Evolutionary conservation across 1,140 invertebrate genomes (phyloP), one percentile per base, ranked within the genome.

Genomic region (Drosophila suzukii): DNA sequence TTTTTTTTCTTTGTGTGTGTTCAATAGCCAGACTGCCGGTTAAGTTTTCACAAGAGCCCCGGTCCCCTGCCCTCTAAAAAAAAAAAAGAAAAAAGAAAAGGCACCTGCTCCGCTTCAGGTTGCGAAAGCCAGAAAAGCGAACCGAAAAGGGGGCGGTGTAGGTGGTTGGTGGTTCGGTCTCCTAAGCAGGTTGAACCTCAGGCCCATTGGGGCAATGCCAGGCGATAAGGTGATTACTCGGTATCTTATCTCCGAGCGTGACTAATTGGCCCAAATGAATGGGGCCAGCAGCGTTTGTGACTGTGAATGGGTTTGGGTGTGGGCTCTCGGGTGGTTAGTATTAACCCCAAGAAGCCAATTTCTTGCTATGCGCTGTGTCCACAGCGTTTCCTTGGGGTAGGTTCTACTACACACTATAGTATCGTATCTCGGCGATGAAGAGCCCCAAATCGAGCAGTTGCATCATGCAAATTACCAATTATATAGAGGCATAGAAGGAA

Each of bases 201-300:
- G 70, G 51, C 73, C 73, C 53, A 68, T 73, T 72, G 63, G 63
- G 73, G 72, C 73, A 76, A 76, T 76, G 73, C 73, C 73, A 76
- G 65, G 66, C 84, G 83, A 86, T 86, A 86, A 86, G 79, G 49
- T 77, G 83, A 86, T 86, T 86, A 86, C 63, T 56, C 46, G 79
- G 59, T 86, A 86, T 86, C 83, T 86, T 86, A 86, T 86, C 83
- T 70, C 38, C 32, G 72, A 66, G 84, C 72, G 79, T 86, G 83
- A 86, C 83, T 86, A 86, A 86, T 86, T 86, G 84, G 72, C 79
- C 57, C 79, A 75, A 82, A 54, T 70, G 70, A 68, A 88, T 68
- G 71, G 78, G 51, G 59, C 56, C 32, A 50, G 59, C 63, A 50
- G 59, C 63, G 12, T 15, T 46, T 55, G 12, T n/a, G 66, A 39